Evolutionary conservation across 2,797 vertebrate genomes (phyloP), one percentile per base, ranked within the genome.

Genomic region (Manis pentadactyla): DNA sequence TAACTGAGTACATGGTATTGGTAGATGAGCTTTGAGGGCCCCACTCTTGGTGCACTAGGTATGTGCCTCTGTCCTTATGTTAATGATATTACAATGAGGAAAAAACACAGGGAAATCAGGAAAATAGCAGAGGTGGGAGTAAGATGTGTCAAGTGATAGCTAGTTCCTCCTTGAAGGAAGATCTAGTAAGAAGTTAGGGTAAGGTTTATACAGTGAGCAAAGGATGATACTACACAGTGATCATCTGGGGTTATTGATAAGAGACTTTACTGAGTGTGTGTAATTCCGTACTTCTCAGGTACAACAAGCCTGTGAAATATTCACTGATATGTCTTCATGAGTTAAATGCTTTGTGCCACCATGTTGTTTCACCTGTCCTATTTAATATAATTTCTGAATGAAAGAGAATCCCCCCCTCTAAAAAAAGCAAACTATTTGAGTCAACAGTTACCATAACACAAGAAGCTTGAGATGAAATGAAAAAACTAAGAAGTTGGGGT

Each of bases 401-500:
- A 34, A 96, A 61, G 9, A 12, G 90, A 87, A 42, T 8, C 10
- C 46, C 46, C 12, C 46, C 46, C 46, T 6, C 8, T 66, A 92
- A 55, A 90, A 27, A 31, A 93, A 87, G 57, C 27, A 86, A 39
- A 8, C 12, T 95, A 57, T 61, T 53, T 95, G 39, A 64, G 11
- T 68, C 25, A 68, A 82, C 19, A 71, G 64, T 90, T 79, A 42
- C 59, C 37, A 88, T 25, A 55, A 11, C 1, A 25, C 10, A 75
- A 90, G 57, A 93, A 91, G 64, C 13, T 39, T 73, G 73, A 83
- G 82, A n/a, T 94, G 10, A 92, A 19, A 78, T 55, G 86, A 92
- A 84, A 95, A 81, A 79, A 77, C 12, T 25, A 93, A 71, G 14
- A 63, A 5, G 2, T 31, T 85, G 23, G n/a, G 6, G 1, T 42